Percentiles rank a stretch among this genome's conserved stretches.
Conservation (phyloP, 2,888 invertebrate genomes). For the Drosophila lacicola region DNA sequence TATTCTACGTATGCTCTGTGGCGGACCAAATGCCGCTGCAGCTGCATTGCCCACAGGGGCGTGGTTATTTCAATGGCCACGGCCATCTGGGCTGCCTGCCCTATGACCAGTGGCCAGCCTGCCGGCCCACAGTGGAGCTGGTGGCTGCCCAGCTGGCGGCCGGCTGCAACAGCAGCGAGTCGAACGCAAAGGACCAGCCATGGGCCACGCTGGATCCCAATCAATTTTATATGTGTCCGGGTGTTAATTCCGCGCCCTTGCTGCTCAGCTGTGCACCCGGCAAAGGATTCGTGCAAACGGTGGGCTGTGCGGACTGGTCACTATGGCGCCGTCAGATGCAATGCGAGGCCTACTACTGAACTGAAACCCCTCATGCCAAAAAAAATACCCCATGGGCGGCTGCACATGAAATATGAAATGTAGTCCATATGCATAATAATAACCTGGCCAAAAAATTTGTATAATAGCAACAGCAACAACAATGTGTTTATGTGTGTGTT, state of each 20-base stretch:
- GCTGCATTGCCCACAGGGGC: conserved; percentile 70
- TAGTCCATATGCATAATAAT: conserved; percentile 15
- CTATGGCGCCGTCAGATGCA: conserved; percentile 76
- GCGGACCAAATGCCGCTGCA: conserved; percentile 64
- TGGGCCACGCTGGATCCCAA: conserved; percentile 77
- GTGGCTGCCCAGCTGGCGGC: conserved; percentile 27
- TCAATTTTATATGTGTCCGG: conserved; percentile 79
- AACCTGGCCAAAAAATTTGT: conserved; percentile 13
- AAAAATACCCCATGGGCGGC: neutral
- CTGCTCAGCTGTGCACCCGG: conserved; percentile 72
- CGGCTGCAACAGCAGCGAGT: conserved; percentile 43
- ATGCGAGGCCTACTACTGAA: conserved; percentile 73
- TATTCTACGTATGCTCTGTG: conserved; percentile 77
- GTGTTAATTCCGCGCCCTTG: conserved; percentile 57
- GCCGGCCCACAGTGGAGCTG: conserved; percentile 52
- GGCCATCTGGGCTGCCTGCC: conserved; percentile 79
- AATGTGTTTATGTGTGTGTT: conserved; percentile 1
- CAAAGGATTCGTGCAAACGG: conserved; percentile 76
- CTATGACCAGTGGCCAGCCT: conserved; percentile 79
- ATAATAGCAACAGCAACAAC: conserved; percentile 8
- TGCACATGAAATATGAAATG: conserved; percentile 10
- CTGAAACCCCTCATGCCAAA: conserved; percentile 31
- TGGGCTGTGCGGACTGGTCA: conserved; percentile 78
- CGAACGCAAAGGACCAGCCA: conserved; percentile 65
- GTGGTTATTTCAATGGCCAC: conserved; percentile 79